These are phyloP conservation scores for Omphaloscelis lunosa DNA, from an alignment of 2,888 invertebrate genomes.

Conservation along the genomic window DNA sequence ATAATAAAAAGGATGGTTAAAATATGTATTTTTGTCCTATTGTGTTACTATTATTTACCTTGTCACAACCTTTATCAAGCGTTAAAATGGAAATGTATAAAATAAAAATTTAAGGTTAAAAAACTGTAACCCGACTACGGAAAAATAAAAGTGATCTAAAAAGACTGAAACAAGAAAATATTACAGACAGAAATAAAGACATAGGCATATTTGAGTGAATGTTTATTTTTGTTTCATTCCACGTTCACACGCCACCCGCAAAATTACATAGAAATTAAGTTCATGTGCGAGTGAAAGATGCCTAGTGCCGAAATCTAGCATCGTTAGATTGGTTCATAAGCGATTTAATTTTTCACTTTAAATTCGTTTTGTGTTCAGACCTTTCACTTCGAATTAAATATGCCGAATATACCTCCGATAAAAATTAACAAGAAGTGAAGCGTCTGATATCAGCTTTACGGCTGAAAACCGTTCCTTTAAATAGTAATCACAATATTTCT, in stretches of 20 bases:
- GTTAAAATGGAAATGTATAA: too few species aligned
- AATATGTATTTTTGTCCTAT: too few species aligned
- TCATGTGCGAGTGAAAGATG: neutral
- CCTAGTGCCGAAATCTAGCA: neutral
- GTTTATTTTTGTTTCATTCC: neutral
- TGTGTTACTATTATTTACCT: too few species aligned
- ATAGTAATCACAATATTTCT: too few species aligned
- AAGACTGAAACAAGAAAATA: too few species aligned
- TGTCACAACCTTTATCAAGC: too few species aligned
- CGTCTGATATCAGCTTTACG: neutral
- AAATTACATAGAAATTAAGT: neutral
- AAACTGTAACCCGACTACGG: too few species aligned
- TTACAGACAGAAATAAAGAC: too few species aligned
- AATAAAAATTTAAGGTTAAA: too few species aligned
- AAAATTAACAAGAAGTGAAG: neutral
- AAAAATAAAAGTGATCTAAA: too few species aligned
- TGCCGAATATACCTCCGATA: neutral
- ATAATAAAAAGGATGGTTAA: too few species aligned
- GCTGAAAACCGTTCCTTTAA: neutral
- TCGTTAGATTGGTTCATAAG: neutral
- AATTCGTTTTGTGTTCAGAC: neutral
- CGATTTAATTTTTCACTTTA: neutral
- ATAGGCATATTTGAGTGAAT: neutral
- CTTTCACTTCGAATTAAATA: neutral
- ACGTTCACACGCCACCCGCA: neutral